Conservation (phyloP, 2,888 invertebrate genomes). For the Lasioglossum pauxillum region DNA sequence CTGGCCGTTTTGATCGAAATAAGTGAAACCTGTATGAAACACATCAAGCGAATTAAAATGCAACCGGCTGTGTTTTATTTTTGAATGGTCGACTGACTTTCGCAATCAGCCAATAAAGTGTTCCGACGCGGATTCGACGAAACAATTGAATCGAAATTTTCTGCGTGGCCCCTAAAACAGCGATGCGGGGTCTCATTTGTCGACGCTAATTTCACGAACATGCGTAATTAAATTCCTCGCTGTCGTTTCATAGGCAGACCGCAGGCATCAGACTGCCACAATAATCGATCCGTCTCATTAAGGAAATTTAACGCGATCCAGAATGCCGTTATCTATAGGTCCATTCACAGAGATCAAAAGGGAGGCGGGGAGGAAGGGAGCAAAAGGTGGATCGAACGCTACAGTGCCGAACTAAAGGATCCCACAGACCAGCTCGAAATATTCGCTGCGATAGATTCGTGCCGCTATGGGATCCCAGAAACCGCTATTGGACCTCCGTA, state of each 20-base stretch:
- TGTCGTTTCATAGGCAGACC: neutral
- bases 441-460: neutral
- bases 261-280: slow-evolving; percentile 12
- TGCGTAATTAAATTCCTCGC: slow-evolving; percentile 29
- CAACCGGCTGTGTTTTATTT: neutral
- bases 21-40: neutral
- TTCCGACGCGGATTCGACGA: neutral
- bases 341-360: neutral
- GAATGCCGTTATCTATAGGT: slow-evolving; percentile 5
- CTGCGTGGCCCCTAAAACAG: neutral
- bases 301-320: slow-evolving; percentile 18
- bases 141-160: neutral
- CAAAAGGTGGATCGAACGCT: slow-evolving; percentile 13
- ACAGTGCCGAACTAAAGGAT: neutral
- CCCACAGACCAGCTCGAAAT: neutral
- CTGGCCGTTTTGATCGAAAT: neutral
- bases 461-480: neutral
- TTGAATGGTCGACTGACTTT: neutral
- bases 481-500: neutral
- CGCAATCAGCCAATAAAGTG: neutral
- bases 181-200: neutral
- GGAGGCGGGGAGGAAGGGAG: too few relatives aligned
- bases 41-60: neutral
- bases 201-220: neutral
- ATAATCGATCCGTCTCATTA: slow-evolving; percentile 20